Percentiles rank a stretch among this genome's conserved stretches.
These are phyloP conservation scores for Dasypolia templi DNA, from an alignment of 2,888 invertebrate species.

Conservation along the genomic window DNA sequence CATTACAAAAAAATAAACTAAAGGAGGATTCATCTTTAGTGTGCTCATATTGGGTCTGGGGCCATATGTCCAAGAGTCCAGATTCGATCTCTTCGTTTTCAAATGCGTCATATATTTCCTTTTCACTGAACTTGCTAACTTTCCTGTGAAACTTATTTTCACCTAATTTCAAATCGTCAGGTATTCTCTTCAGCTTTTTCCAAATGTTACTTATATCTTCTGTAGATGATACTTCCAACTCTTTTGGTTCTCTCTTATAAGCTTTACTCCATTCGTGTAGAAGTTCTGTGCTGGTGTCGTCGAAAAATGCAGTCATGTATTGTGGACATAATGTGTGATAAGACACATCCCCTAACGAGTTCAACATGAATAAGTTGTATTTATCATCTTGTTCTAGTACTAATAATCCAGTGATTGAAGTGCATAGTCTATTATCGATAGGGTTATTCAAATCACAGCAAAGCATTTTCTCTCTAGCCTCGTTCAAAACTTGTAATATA, in stretches of 20 bases:
- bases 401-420: slow-evolving; percentile 78
- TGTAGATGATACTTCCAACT: slow-evolving; percentile 77
- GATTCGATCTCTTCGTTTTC: slow-evolving; percentile 80
- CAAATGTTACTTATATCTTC: slow-evolving; percentile 76
- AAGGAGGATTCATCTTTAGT: slow-evolving; percentile 61
- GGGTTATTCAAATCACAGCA: slow-evolving; percentile 80
- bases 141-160: slow-evolving; percentile 60
- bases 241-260: slow-evolving; percentile 70
- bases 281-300: slow-evolving; percentile 76
- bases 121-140: slow-evolving; percentile 73
- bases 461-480: slow-evolving; percentile 76
- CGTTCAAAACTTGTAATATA: slow-evolving; percentile 76
- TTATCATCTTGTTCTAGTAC: slow-evolving; percentile 77
- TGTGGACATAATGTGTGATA: slow-evolving; percentile 80
- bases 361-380: slow-evolving; percentile 80
- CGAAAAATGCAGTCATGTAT: slow-evolving; percentile 77
- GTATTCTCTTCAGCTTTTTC: slow-evolving; percentile 77
- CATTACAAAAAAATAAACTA: slow-evolving; percentile 59
- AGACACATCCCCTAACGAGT: slow-evolving; percentile 85
- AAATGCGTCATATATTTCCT: slow-evolving; percentile 79
- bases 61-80: slow-evolving; percentile 82
- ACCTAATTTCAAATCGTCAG: slow-evolving; percentile 73
- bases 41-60: slow-evolving; percentile 57
- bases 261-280: slow-evolving; percentile 81
- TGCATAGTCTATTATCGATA: slow-evolving; percentile 77